Base-by-base conservation (phyloP, 2,113 vertebrate genomes). In the Sylvietta virens region DNA sequence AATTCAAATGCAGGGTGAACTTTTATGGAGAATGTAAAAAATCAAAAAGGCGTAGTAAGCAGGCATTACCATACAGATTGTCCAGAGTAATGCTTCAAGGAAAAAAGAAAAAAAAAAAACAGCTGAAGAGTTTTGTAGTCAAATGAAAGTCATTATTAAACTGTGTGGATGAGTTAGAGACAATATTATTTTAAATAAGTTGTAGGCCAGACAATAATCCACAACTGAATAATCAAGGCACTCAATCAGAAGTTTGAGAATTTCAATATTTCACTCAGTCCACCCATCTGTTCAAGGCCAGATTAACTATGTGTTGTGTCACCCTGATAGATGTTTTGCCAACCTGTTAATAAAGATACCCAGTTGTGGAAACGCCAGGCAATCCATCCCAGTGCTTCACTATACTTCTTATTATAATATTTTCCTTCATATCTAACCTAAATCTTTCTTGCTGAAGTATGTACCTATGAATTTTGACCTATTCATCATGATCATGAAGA, bases 391-490 rank as follows among this genome's bases (percentile, higher is more conserved):
- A 57, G 35, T 62, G 33, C 50, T 82, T 83, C 62, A 57, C 50
- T 77, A 37, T 73, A 19, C 39, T 82, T 81, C 73, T 64, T 69
- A 9, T 19, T 73, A 42, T 60, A 85, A 79, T 93, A 87, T 93
- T 90, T 94, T 72, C 78, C 20, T 76, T 94, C 56, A n/a, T 79
- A 90, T 71, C 83, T 84, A 83, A 78, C 26, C 51, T 86, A 74
- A 78, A 92, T 96, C 86, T 92, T 94, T 95, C 94, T 85, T 89
- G 40, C 57, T 94, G 92, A 81, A 76, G 53, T 91, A 82, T 51
- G 14, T 12, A 72, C 26, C 33, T 35, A 22, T 72, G 85, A 79
- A 19, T 57, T 95, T 93, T 64, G 10, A 80, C 26, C 70, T 96
- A 79, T 91, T 93, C 53, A 88, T 94, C 85, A 88, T 10, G 48